These are phyloP conservation scores for Xenopus borealis DNA, from an alignment of 2,113 vertebrate species.

Conservation along the genomic window DNA sequence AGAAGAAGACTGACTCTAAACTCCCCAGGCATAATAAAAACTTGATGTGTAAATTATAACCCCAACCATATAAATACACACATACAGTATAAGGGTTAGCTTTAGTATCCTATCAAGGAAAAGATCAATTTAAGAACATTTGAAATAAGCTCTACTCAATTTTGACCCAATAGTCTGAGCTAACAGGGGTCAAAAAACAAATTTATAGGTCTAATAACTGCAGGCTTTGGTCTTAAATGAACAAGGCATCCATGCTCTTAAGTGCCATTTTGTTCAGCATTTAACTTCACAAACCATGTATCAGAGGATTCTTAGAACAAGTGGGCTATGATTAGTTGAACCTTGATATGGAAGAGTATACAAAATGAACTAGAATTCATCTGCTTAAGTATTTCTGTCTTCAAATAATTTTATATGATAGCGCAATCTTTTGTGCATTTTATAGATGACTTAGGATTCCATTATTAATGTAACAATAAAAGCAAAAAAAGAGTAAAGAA, in stretches of 20 bases:
- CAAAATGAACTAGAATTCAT: not conserved
- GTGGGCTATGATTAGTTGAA: slow-evolving; percentile 3
- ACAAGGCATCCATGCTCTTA: slow-evolving; percentile 49
- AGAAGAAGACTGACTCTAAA: too few relatives aligned
- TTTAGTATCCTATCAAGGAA: slow-evolving; percentile 52
- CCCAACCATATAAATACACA: not conserved
- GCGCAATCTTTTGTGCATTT: slow-evolving; percentile 49
- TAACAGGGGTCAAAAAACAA: slow-evolving; percentile 53
- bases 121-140: slow-evolving; percentile 54
- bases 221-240: slow-evolving; percentile 46
- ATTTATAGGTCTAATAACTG: slow-evolving; percentile 46
- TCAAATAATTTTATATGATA: slow-evolving; percentile 6
- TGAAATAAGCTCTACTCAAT: slow-evolving; percentile 53
- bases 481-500: slow-evolving; percentile 51
- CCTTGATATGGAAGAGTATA: not conserved
- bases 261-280: slow-evolving; percentile 24
- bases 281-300: slow-evolving; percentile 29
- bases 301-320: slow-evolving; percentile 32
- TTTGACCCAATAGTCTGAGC: slow-evolving; percentile 47
- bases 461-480: slow-evolving; percentile 70
- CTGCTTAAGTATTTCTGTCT: not conserved
- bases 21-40: too few relatives aligned
- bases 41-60: too few relatives aligned
- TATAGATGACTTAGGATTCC: slow-evolving; percentile 23
- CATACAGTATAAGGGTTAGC: slow-evolving; percentile 45